Base-by-base conservation (phyloP, 2,797 vertebrate species). In the Tadarida brasiliensis region DNA sequence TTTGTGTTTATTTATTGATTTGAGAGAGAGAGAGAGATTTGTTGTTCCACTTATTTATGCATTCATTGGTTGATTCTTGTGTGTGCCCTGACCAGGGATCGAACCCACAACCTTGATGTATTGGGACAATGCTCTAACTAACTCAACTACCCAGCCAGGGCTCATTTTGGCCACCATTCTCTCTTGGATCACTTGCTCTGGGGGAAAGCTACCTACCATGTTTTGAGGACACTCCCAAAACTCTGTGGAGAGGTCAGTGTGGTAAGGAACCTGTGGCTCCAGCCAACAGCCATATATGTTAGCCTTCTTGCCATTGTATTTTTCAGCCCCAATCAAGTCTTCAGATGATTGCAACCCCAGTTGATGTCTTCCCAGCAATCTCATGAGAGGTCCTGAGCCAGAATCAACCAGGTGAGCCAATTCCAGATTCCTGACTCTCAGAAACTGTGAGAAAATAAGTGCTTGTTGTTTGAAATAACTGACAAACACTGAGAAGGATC, bases 391-490 rank as follows among this genome's bases (percentile, higher is more conserved):
- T 4, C 35, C 19, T 39, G 28, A 90, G n/a, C 30, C 35, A 82
- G 33, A 47, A 70, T 54, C 6, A 56, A 33, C 33, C 17, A 92
- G 63, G n/a, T 77, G 87, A 84, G 28, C 28, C 33, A 81, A 10
- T 94, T 63, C 24, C 26, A 68, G 90, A 59, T 86, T 90, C 24
- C 28, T 14, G 26, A 73, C 33, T 92, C 26, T 71, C 20, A 87
- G 81, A 83, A 89, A 87, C 30, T 68, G 35, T 92, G n/a, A 54
- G 68, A 84, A 76, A 95, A 57, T 57, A 86, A 57, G 47, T 81
- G 2, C 28, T 73, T 59, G 20, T 86, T 84, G 59, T 68, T 74
- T 85, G 30, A 88, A 87, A 49, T 3, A 3, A 67, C 8, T 74
- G 71, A 88, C 11, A 80, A 91, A 91, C 86, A 20, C 11, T 47